Evolutionary conservation across 2,797 vertebrate species (phyloP).

Genomic region (Rhincodon typus): DNA sequence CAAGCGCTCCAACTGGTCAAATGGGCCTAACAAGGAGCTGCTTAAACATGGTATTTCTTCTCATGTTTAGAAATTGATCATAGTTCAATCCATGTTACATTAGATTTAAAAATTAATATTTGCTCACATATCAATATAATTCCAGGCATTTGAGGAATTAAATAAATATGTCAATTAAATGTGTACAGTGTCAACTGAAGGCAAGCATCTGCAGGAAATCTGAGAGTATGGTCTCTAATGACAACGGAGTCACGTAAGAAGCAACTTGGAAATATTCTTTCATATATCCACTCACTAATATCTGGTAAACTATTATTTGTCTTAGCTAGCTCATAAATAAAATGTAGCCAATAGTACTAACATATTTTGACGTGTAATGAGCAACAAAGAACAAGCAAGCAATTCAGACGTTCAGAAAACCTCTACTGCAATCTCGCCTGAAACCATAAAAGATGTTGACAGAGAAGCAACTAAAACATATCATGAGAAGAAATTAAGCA

Average conservation of each 20-base stretch:
- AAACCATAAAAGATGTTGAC: not conserved
- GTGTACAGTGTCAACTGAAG: not conserved
- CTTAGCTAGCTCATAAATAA: not conserved
- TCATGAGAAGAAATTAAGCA: not conserved
- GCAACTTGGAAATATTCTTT: not conserved
- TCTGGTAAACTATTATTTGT: not conserved
- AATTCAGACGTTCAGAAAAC: not conserved
- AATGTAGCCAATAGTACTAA: not conserved
- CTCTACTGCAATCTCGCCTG: not conserved
- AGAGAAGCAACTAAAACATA: not conserved
- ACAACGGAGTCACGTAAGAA: not conserved
- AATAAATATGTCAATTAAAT: not conserved
- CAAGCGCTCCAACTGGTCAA: not conserved
- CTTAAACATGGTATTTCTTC: not conserved
- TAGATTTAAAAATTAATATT: not conserved
- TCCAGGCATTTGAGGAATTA: not conserved
- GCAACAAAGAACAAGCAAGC: not conserved
- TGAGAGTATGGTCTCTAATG: not conserved
- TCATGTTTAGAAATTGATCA: not conserved
- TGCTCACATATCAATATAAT: not conserved
- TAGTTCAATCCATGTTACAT: not conserved
- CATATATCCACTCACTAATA: not conserved
- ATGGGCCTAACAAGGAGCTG: not conserved
- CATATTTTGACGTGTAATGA: not conserved
- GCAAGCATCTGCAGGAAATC: not conserved